Evolutionary conservation across 2,888 invertebrate species (phyloP).

Genomic region (Automeris io): DNA sequence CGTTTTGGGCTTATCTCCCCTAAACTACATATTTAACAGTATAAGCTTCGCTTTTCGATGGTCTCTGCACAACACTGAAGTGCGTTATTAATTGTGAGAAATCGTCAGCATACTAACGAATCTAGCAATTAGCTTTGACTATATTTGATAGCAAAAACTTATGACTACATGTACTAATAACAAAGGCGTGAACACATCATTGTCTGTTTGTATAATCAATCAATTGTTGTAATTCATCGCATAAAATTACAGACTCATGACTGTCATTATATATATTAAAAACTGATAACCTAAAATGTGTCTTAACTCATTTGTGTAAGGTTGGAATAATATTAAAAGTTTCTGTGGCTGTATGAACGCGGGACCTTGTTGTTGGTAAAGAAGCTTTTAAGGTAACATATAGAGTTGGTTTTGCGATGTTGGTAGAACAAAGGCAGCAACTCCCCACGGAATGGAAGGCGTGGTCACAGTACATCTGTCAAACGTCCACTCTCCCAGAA

Average conservation of each 20-base stretch:
- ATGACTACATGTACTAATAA: conserved; percentile 3
- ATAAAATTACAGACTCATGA: conserved; percentile 8
- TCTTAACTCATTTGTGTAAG: neutral
- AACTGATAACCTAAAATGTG: neutral
- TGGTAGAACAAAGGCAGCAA: conserved; percentile 15
- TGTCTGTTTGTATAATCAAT: conserved; percentile 22
- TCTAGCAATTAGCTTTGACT: neutral
- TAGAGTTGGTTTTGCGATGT: conserved; percentile 4
- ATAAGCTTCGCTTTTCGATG: no score
- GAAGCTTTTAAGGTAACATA: neutral
- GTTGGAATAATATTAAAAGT: no score
- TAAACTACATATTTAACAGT: no score
- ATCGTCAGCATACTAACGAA: neutral
- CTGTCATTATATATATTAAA: conserved; percentile 7
- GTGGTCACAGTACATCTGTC: conserved; percentile 29
- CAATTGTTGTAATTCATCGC: conserved; percentile 23
- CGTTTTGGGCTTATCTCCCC: no score
- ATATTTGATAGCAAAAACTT: neutral
- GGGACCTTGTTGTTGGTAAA: no score
- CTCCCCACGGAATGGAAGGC: conserved; percentile 36
- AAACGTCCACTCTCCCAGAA: conserved; percentile 35
- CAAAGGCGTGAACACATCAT: conserved; percentile 17
- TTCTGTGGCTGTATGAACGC: no score
- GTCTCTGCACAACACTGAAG: no score
- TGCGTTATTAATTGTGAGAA: no score